Conservation (phyloP, 2,113 vertebrate genomes). For the Pheucticus melanocephalus region DNA sequence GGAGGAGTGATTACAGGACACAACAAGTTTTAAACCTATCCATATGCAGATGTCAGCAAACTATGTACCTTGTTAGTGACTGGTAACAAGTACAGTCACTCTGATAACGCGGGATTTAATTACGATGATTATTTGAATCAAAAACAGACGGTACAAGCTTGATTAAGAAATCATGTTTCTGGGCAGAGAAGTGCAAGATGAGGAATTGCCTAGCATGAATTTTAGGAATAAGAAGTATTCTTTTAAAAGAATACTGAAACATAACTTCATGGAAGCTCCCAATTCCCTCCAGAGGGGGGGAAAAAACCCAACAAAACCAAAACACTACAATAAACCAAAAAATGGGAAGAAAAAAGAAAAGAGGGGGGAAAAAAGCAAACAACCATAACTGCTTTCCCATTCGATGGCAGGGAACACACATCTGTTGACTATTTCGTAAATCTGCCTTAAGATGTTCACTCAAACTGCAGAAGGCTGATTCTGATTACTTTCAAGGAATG, state of each 20-base stretch:
- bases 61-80: neutral
- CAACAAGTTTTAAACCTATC: neutral
- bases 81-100: neutral
- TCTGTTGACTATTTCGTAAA: conserved; percentile 17
- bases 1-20: neutral
- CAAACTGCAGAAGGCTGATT: neutral
- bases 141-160: neutral
- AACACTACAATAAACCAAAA: neutral
- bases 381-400: neutral
- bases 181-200: neutral
- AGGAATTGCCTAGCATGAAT: neutral
- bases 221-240: neutral
- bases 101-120: neutral
- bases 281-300: neutral
- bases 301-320: too few species aligned
- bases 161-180: neutral
- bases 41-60: conserved; percentile 11
- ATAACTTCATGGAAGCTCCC: neutral
- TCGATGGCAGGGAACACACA: neutral
- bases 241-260: neutral
- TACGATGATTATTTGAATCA: neutral
- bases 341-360: neutral
- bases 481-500: neutral
- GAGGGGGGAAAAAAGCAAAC: fast-evolving
- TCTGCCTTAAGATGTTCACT: neutral